phyloP scores from a whole-genome alignment of 2,888 invertebrate genomes.

The Eristalis intricaria region DNA sequence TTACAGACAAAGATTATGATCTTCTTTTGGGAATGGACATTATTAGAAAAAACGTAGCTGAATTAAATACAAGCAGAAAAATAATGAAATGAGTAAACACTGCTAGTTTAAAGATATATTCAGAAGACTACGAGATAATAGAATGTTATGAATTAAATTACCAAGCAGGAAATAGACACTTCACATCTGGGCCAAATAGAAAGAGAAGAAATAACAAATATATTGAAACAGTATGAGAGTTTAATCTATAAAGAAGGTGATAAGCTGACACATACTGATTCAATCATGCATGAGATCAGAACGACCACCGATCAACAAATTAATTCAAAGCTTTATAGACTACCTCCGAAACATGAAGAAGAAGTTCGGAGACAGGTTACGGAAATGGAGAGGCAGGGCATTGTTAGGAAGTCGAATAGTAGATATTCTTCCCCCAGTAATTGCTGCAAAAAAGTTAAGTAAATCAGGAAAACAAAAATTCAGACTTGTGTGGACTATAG shows the following conservation, averaged over 20 bases:
- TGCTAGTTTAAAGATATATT: too few species aligned
- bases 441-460: neutral
- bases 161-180: neutral
- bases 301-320: neutral
- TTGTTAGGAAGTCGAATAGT: neutral
- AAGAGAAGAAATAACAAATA: conserved; percentile 1
- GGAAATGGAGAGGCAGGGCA: neutral
- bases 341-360: neutral
- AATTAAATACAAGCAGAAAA: too few species aligned
- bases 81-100: too few species aligned
- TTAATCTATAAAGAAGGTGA: neutral
- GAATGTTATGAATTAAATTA: neutral
- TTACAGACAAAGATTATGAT: too few species aligned
- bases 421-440: too few species aligned
- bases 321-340: neutral
- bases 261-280: neutral
- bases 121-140: too few species aligned
- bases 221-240: neutral
- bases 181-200: neutral
- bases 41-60: too few species aligned
- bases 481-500: neutral
- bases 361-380: conserved; percentile 2
- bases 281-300: conserved; percentile 1
- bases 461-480: neutral
- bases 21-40: too few species aligned